These are phyloP conservation scores for Ferrisia virgata DNA, from an alignment of 2,888 invertebrate genomes.

Conservation along the genomic window DNA sequence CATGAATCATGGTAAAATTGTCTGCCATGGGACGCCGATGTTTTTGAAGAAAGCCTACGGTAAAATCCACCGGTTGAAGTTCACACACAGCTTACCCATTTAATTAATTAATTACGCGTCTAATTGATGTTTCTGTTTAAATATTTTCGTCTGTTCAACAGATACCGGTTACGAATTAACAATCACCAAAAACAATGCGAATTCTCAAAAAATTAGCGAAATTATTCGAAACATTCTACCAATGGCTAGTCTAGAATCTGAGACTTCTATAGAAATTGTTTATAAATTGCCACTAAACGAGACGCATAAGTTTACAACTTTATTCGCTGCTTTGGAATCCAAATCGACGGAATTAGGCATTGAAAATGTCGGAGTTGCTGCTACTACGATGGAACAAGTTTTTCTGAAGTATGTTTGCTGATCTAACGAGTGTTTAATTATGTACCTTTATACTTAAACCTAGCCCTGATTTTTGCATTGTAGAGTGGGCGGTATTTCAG, in stretches of 20 bases:
- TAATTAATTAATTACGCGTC: no score
- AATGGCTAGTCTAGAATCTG: conserved; percentile 54
- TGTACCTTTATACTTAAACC: neutral
- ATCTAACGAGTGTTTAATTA: neutral
- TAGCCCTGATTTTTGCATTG: no score
- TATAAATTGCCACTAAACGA: conserved; percentile 60
- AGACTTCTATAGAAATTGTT: conserved; percentile 55
- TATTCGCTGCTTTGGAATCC: conserved; percentile 65
- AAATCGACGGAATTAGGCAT: conserved; percentile 64
- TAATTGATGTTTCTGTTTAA: neutral
- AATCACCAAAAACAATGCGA: conserved; percentile 53
- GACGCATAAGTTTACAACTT: conserved; percentile 59
- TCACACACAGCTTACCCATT: no score
- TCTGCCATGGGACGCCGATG: conserved; percentile 78
- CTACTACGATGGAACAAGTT: conserved; percentile 90
- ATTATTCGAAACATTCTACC: conserved; percentile 54
- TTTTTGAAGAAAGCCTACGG: conserved; percentile 70
- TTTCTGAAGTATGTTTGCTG: conserved; percentile 68
- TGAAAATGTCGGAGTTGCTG: conserved; percentile 73
- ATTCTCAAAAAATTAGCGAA: conserved; percentile 35
- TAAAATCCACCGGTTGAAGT: no score
- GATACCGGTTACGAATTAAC: conserved; percentile 71
- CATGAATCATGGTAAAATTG: conserved; percentile 69
- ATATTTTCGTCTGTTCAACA: conserved; percentile 51
- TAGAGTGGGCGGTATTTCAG: neutral